Evolutionary conservation across 2,888 invertebrate genomes (phyloP), one percentile per base, ranked within the genome.

Genomic region (Ophion ellenae): DNA sequence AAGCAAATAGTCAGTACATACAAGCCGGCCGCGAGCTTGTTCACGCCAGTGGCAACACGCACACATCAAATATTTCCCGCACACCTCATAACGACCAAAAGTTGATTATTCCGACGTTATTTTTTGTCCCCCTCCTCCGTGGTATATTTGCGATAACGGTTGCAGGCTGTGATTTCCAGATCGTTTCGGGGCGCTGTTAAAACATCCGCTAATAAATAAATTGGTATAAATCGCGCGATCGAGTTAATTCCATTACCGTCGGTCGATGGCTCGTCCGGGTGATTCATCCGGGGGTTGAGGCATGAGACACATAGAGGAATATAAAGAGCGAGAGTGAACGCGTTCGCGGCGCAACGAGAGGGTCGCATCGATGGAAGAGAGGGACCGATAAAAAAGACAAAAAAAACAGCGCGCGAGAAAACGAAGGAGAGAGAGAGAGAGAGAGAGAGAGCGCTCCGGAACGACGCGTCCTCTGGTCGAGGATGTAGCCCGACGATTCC

Each of bases 221-320:
- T 86, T 84, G 84, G 84, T 86, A 81, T 76, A 86, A 84, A 86
- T 81, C 81, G 81, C 24, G 75, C 69, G 70, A 76, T 81, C 84
- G 86, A 86, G 90, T 92, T 92, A 91, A 92, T 92, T 91, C 88
- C 88, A 90, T 92, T 90, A 90, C 87, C 87, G 88, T 88, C 85
- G 89, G 89, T 88, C 89, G 89, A 90, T 90, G 81, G 78, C 70
- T 89, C 85, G 77, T 78, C 66, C 86, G 81, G 80, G 84, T 78
- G 84, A 87, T 86, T 86, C 82, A 78, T 86, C 71, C 75, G 73
- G 61, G 77, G 69, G 11, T 59, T 79, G 80, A 75, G 70, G 79
- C 53, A 79, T 69, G 71, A 59, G 73, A 63, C 74, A 75, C 17
- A 53, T 6, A 53, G 64, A 69, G 64, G 20, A 66, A 57, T 80